phyloP scores from a whole-genome alignment of 1,140 invertebrate genomes.

The Lethrus apterus region DNA sequence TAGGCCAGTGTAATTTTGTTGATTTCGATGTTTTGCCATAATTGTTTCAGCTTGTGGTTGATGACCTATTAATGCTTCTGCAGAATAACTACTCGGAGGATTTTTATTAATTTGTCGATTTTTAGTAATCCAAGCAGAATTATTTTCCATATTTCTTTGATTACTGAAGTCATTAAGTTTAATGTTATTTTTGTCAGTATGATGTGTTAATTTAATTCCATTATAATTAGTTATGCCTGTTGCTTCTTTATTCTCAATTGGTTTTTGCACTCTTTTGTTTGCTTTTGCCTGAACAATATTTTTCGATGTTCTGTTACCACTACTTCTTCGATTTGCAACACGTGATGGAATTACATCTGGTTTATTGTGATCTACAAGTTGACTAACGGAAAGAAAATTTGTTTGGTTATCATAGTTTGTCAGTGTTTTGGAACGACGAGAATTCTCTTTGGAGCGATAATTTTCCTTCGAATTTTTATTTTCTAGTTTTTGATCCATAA shows the following conservation, averaged over 20 bases:
- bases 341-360: slow-evolving; percentile 30
- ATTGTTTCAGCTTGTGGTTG: slow-evolving; percentile 21
- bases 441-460: slow-evolving; percentile 21
- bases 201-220: slow-evolving; percentile 1
- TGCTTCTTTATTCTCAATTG: slow-evolving; percentile 13
- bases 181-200: neutral
- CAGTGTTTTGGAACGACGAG: slow-evolving; percentile 29
- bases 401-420: slow-evolving; percentile 25
- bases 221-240: neutral
- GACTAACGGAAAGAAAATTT: slow-evolving; percentile 56
- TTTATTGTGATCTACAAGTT: slow-evolving; percentile 54
- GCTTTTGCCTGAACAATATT: slow-evolving; percentile 19
- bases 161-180: neutral
- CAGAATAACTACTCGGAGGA: slow-evolving; percentile 49
- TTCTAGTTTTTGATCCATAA: slow-evolving; percentile 21
- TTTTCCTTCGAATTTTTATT: slow-evolving; percentile 6
- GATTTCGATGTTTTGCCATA: slow-evolving; percentile 14
- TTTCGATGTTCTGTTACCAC: slow-evolving; percentile 21
- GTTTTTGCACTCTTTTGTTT: slow-evolving; percentile 7
- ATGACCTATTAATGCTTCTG: slow-evolving; percentile 49
- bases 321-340: slow-evolving; percentile 24
- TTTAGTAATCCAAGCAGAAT: slow-evolving; percentile 5
- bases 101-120: slow-evolving; percentile 22
- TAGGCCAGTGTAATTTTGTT: slow-evolving; percentile 32
- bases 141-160: slow-evolving; percentile 2